Evolutionary conservation across 2,888 invertebrate genomes (phyloP), one percentile per base, ranked within the genome.

Genomic region (Magallana nippona): DNA sequence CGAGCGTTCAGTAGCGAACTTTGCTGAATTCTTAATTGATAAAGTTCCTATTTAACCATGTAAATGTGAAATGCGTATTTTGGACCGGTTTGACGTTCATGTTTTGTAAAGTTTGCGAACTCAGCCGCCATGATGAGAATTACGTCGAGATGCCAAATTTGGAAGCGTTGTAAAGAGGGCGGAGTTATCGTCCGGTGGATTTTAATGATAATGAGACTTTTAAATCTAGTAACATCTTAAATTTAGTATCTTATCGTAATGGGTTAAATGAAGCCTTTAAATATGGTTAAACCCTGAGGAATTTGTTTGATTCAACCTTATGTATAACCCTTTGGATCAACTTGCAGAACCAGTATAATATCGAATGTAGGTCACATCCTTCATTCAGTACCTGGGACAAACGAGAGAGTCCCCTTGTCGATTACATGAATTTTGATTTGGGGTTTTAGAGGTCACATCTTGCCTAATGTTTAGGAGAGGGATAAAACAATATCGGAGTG

Each of bases 51-150:
- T 27, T 32, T 10, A 32, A 27, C 10, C 13, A 13, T 71, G 22
- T 10, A 19, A 32, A 32, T 27, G 5, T 10, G 15, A 71, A 32
- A 71, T 71, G 71, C 71, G 27, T 71, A 32, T 27, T 71, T 27
- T 22, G 71, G 71, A 71, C 71, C 22, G 78, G 27, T 81, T 62
- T 71, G 57, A 78, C 32, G 79, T 85, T 58, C 22, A 71, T 79
- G 82, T 83, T 79, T 79, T 44, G 27, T 44, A 79, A 79, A 79
- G 79, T 56, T 79, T 83, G 78, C 71, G 44, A 86, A 89, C 89
- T 89, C 85, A 85, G 89, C 88, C 88, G 91, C 91, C 91, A 91
- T 92, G 88, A 88, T 86, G 79, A 82, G 58, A 63, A 55, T 79
- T 60, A 77, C 57, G 82, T 86, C 79, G 71, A 82, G 86, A 79